Evolutionary conservation across 1,140 invertebrate genomes (phyloP), one percentile per base, ranked within the genome.

Genomic region (Cephus cinctus): DNA sequence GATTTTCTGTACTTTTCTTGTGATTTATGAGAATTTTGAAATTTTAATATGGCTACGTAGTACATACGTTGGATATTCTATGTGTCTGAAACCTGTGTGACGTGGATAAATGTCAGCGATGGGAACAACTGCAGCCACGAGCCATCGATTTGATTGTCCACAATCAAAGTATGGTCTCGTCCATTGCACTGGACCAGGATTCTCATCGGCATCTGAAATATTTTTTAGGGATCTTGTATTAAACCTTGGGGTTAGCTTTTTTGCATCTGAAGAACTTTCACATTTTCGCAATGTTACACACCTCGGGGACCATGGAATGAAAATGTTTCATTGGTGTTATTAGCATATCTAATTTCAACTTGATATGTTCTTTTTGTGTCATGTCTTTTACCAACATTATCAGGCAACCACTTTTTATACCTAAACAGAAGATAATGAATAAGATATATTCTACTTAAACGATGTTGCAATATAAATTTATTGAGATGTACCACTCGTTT

Each of bases 161-260:
- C 96, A 98, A 78, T 98, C 96, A 76, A 96, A 98, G 74, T 98
- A 98, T 0, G 96, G 96, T 49, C 86, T 76, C 1, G 91, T 96
- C 84, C 91, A 97, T 75, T 92, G 89, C 0, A 98, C 92, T 23
- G 96, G 95, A 9, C 93, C 91, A 34, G 88, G 87, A 67, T 78
- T 80, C 80, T 94, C 90, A 76, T 95, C 92, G 50, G 90, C 87
- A 36, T 88, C 83, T 81, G 31, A 45, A 58, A 55, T 42, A n/a
- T n/a, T n/a, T n/a, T n/a, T n/a, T n/a, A n/a, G n/a, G n/a, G n/a
- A n/a, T n/a, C n/a, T n/a, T n/a, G n/a, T n/a, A n/a, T n/a, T n/a
- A n/a, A n/a, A n/a, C n/a, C n/a, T n/a, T n/a, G n/a, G n/a, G n/a
- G n/a, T n/a, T n/a, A n/a, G n/a, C n/a, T n/a, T n/a, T n/a, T n/a